Evolutionary conservation across 2,113 vertebrate species (phyloP).

Genomic region (Leucopsar rothschildi): DNA sequence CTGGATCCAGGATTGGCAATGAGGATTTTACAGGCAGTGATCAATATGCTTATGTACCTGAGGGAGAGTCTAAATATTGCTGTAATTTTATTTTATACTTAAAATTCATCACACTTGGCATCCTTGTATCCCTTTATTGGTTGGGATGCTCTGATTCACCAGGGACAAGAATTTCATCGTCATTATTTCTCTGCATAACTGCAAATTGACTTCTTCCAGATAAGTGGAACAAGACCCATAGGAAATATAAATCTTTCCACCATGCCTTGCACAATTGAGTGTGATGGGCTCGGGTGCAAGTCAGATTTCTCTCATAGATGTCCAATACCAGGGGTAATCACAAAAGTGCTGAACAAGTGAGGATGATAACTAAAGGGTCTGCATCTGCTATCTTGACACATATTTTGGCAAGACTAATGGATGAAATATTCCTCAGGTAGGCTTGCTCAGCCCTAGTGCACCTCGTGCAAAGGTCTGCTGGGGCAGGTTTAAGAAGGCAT

Average conservation of each 20-base stretch:
- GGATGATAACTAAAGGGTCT: neutral
- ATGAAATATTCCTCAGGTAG: neutral
- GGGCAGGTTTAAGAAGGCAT: neutral
- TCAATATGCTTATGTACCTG: neutral
- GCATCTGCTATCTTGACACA: accelerated
- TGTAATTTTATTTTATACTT: neutral
- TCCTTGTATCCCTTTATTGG: neutral
- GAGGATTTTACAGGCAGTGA: neutral
- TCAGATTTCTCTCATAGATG: neutral
- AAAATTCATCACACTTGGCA: neutral
- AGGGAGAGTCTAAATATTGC: neutral
- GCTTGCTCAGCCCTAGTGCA: neutral
- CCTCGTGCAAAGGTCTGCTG: neutral
- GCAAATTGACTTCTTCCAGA: neutral
- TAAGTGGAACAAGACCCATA: neutral
- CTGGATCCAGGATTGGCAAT: neutral
- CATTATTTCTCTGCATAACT: neutral
- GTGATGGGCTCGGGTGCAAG: neutral
- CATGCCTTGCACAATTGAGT: neutral
- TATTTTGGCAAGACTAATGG: neutral
- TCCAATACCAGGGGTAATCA: neutral
- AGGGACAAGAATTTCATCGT: neutral
- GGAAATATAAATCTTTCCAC: neutral
- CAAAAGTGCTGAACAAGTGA: neutral
- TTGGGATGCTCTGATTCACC: neutral